Evolutionary conservation across 2,797 vertebrate species (phyloP), one percentile per base, ranked within the genome.

Genomic region (Sarcoramphus papa): DNA sequence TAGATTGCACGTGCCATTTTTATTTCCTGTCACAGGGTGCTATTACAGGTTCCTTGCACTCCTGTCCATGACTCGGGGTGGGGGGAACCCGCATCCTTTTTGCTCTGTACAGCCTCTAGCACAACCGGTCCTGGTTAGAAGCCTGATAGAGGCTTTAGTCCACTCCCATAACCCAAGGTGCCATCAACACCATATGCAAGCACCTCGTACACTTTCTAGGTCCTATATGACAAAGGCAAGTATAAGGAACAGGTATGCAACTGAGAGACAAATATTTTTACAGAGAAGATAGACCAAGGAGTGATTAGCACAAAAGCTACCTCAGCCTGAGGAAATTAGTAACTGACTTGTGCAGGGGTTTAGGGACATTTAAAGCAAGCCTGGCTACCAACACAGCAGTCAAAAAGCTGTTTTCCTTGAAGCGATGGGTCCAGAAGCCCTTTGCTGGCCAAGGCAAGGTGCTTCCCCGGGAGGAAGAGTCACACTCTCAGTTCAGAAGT

Each of bases 1-100:
- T 31, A 37, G 62, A 33, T 9, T 24, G 41, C 22, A 47, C 1
- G 2, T 10, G 12, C 8, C 4, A 13, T 47, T 31, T 35, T 41
- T 12, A 20, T 37, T 48, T 67, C 53, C 53, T 28, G 12, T 4
- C 25, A 37, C 31, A 23, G 22, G 48, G 31, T 23, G 41, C 41
- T 21, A 11, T 60, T 23, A 11, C 53, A 47, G 14, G 25, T 27
- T 67, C 40, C n/a, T 23, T 22, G 30, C 30, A 6, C 47, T 50
- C 50, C 72, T 35, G 45, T 13, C 45, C 1, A 0, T 37, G 35
- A 24, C 37, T 37, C 3, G 2, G n/a, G 40, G 27, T 10, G 5
- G 23, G 24, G 8, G 19, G 28, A 41, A 51, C 37, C 18, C 69
- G 25, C 3, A 1, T 12, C 28, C 64, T 51, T 45, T 72, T 59